These are phyloP conservation scores for Ormyrus labotus DNA, from an alignment of 2,888 invertebrate genomes.

Conservation along the genomic window DNA sequence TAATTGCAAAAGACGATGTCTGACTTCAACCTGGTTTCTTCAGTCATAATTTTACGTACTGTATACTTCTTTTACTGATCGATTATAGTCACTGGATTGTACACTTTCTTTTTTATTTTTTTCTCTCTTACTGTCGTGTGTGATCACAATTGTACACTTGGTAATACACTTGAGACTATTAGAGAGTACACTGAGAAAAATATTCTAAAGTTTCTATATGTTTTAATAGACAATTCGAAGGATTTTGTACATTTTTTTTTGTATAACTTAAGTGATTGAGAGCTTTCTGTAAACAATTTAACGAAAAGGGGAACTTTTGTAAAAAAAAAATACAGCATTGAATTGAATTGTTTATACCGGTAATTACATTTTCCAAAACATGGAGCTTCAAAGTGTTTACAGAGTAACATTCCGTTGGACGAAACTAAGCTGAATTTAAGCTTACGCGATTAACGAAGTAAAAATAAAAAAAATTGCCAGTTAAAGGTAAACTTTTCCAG, in stretches of 20 bases:
- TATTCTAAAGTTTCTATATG: slow-evolving; percentile 42
- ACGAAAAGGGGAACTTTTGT: too few relatives aligned
- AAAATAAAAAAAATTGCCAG: too few relatives aligned
- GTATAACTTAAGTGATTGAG: too few relatives aligned
- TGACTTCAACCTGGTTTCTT: background rate
- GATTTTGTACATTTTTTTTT: too few relatives aligned
- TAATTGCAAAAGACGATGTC: too few relatives aligned
- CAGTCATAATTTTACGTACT: slow-evolving; percentile 3
- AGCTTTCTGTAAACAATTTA: too few relatives aligned
- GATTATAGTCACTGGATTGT: slow-evolving; percentile 30
- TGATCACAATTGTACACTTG: slow-evolving; percentile 34
- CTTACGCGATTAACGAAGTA: too few relatives aligned
- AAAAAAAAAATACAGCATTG: too few relatives aligned
- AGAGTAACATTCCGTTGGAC: background rate
- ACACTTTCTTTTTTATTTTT: slow-evolving; percentile 12
- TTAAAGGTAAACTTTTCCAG: too few relatives aligned
- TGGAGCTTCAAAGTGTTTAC: background rate
- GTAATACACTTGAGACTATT: slow-evolving; percentile 48
- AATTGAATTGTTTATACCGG: too few relatives aligned
- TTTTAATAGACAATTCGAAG: slow-evolving; percentile 12
- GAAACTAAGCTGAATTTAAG: too few relatives aligned
- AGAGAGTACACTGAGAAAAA: slow-evolving; percentile 42
- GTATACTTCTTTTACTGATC: slow-evolving; percentile 10
- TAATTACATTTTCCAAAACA: too few relatives aligned
- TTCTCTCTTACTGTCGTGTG: slow-evolving; percentile 34